Evolutionary conservation across 1,140 invertebrate genomes (phyloP).

Genomic region (Acromyrmex charruanus): DNA sequence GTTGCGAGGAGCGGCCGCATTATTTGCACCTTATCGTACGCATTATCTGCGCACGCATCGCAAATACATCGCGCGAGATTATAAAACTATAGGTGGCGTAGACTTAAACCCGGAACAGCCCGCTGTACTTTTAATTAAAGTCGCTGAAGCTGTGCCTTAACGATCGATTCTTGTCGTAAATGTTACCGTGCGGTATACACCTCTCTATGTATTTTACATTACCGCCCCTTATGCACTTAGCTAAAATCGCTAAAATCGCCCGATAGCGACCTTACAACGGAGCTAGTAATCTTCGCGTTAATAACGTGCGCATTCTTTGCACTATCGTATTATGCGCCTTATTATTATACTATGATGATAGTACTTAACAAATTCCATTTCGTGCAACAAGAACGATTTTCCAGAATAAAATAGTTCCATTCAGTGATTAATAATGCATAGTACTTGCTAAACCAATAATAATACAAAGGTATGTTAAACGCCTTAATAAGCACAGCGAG

Average conservation of each 20-base stretch:
- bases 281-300: constrained; percentile 36
- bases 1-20: constrained; percentile 19
- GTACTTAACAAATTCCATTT: neutral
- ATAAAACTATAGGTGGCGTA: neutral
- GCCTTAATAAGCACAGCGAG: neutral
- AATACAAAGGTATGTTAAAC: neutral
- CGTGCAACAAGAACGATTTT: neutral
- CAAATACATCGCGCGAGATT: constrained; percentile 45
- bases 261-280: neutral
- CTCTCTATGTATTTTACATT: constrained; percentile 38
- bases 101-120: neutral
- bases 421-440: neutral
- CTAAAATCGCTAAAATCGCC: neutral
- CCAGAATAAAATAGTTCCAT: neutral
- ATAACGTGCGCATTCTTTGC: constrained; percentile 53
- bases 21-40: constrained; percentile 53
- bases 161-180: constrained; percentile 66
- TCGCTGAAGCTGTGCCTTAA: constrained; percentile 42
- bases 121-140: constrained; percentile 71
- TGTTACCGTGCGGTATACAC: neutral
- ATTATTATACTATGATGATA: neutral
- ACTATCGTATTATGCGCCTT: neutral
- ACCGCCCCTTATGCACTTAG: neutral
- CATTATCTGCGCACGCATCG: constrained; percentile 28
- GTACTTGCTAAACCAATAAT: neutral